Evolutionary conservation across 23 tunicate genomes (phyloP), one percentile per base, ranked within the genome.

Genomic region (Halocynthia aurantium): DNA sequence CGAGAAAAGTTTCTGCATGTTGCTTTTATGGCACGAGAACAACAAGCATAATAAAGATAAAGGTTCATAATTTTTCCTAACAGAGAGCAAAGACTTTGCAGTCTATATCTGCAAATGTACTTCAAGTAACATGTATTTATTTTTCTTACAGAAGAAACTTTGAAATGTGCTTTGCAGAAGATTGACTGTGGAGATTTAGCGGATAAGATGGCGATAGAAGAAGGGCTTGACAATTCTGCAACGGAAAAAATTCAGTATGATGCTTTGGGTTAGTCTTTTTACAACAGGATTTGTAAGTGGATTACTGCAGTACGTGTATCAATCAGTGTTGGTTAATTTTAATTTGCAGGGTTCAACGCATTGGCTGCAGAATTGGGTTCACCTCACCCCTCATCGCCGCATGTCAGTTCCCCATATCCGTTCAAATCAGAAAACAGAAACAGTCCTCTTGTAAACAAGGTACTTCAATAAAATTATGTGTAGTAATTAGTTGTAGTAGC

Each of bases 381-480:
- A 7, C 92, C 98, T 5, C 56, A n/a, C 17, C 62, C 84, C 6
- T 50, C 75, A 18, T 18, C 83, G n/a, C 56, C 54, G 5, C 98
- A 92, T 56, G 81, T 92, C 55, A 92, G 98, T 55, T 85, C 98
- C 10, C 98, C 96, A 1, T 90, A 71, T 56, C 96, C 96, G 4
- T 88, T 88, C 77, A 50, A 84, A 21, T 52, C 81, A 8, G 62
- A 53, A 52, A 51, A 20, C 67, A 52, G 51, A n/a, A 78, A 74
- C 12, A 68, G 81, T 49, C 69, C 84, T 10, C 80, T 80, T 17
- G 84, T 67, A 7, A 71, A 19, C 62, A 71, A 83, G 73, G 89
- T 85, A 70, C 20, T 51, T 51, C 15, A 21, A 18, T 18, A 1
- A 21, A 20, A 18, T 19, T 69, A 20, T 19, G 1, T 10, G 10